These are phyloP conservation scores for Automeris io DNA, from an alignment of 2,888 invertebrate species.

Conservation along the genomic window DNA sequence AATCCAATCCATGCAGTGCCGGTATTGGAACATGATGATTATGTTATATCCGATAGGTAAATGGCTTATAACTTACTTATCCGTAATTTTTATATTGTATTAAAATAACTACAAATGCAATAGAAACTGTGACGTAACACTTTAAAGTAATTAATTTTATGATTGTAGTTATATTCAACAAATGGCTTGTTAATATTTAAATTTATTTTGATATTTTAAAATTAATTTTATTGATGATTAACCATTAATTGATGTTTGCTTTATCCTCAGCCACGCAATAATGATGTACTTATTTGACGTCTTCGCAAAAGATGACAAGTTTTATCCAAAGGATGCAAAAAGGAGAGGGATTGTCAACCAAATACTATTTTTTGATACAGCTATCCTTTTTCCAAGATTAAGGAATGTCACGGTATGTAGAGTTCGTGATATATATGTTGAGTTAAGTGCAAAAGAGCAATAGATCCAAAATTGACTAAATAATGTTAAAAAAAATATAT, in stretches of 20 bases:
- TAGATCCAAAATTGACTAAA: too few species aligned
- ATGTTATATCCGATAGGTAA: slow-evolving; percentile 27
- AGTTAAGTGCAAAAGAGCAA: too few species aligned
- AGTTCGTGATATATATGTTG: too few species aligned
- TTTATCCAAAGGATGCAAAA: slow-evolving; percentile 64
- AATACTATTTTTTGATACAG: slow-evolving; percentile 70
- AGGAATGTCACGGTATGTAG: slow-evolving; percentile 58
- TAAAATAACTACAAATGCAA: neutral
- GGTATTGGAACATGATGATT: slow-evolving; percentile 59
- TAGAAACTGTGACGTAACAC: too few species aligned
- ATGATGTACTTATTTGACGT: slow-evolving; percentile 51
- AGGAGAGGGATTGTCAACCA: slow-evolving; percentile 38
- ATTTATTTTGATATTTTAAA: too few species aligned
- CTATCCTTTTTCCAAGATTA: slow-evolving; percentile 58
- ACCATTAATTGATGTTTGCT: too few species aligned
- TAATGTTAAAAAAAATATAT: too few species aligned
- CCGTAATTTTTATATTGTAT: neutral
- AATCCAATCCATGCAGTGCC: slow-evolving; percentile 71
- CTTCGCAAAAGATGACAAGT: slow-evolving; percentile 56
- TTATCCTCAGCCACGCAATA: slow-evolving; percentile 62
- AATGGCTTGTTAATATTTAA: too few species aligned
- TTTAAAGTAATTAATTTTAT: too few species aligned
- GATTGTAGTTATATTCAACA: too few species aligned
- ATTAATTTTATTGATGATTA: too few species aligned
- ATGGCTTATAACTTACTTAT: neutral